Evolutionary conservation across 2,888 invertebrate genomes (phyloP), one percentile per base, ranked within the genome.

Genomic region (Lordiphosa andalusiaca): DNA sequence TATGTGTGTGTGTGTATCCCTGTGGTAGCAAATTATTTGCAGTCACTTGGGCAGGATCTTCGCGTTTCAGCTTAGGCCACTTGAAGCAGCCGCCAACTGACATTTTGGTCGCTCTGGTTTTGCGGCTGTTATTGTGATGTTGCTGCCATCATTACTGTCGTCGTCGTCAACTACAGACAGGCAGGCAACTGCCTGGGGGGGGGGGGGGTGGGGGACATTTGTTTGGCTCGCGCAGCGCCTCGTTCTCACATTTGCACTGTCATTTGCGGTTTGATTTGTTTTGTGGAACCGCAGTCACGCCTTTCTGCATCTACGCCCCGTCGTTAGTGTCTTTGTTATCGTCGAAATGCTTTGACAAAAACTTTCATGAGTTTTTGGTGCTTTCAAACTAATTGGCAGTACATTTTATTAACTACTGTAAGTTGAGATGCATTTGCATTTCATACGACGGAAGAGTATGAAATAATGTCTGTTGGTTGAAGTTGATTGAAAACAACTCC

Each of bases 91-190:
- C 46, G 37, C 35, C 42, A 30, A 33, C 51, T 54, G 60, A 50
- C 60, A 60, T 70, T 73, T 70, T 50, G 71, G 61, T 65, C 21
- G 59, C 67, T 55, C 47, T 55, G 75, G 54, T 50, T 63, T 67
- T 67, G 63, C 53, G 72, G 67, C 58, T 55, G 42, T 69, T 56
- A 40, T 44, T 64, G 54, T 59, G 55, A 58, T 69, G 73, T 60
- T 71, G 71, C 69, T 81, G 77, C 74, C 81, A 71, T 81, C 74
- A 72, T 77, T 73, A 77, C 63, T 67, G 77, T 69, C 69, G 57
- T 33, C 68, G 33, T 16, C 42, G 9, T 23, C 30, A 68, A 70
- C 67, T 67, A 56, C 72, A 57, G 62, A 57, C 60, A 57, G 66
- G 49, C 54, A 57, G 64, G 58, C 25, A 25, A 7, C 6, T 25